Percentiles rank a stretch among this genome's conserved stretches.
phyloP scores from a whole-genome alignment of 92 coral and sea anemone species.

The Porites evermanni region DNA sequence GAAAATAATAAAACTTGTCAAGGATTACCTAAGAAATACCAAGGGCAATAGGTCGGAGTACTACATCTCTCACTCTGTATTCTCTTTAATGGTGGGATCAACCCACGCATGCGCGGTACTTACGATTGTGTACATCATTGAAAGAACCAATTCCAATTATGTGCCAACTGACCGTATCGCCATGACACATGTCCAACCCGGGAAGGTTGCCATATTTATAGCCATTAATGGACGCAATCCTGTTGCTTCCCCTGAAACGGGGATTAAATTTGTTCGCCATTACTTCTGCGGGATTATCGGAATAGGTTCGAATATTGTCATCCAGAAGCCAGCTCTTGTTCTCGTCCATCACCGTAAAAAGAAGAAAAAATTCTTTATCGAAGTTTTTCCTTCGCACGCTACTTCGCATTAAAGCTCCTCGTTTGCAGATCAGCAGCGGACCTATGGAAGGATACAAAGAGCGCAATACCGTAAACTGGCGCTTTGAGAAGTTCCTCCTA shows the following conservation, averaged over 20 bases:
- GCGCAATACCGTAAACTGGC: no score
- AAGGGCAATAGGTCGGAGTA: no score
- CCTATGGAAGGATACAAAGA: constrained; percentile 34
- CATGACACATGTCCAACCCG: constrained; percentile 64
- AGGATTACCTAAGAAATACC: no score
- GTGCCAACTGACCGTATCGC: constrained; percentile 79
- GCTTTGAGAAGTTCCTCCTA: no score
- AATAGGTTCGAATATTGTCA: constrained; percentile 59
- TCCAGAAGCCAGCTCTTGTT: constrained; percentile 79
- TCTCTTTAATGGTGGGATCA: no score
- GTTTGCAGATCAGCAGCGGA: constrained; percentile 76
- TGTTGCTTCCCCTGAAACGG: constrained; percentile 67
- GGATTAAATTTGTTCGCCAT: constrained; percentile 59
- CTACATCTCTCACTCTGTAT: no score
- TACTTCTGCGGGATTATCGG: constrained; percentile 18
- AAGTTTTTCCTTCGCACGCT: constrained; percentile 48
- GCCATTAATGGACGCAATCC: constrained; percentile 76
- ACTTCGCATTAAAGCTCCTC: constrained; percentile 55
- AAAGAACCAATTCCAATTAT: constrained; percentile 77
- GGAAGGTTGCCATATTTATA: constrained; percentile 77
- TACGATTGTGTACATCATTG: constrained; percentile 80
- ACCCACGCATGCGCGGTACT: not conserved
- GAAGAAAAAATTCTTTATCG: constrained; percentile 63
- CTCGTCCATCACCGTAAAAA: constrained; percentile 78
- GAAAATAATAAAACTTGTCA: no score